Conservation (phyloP, 2,113 vertebrate species). For the Notothenia coriiceps region DNA sequence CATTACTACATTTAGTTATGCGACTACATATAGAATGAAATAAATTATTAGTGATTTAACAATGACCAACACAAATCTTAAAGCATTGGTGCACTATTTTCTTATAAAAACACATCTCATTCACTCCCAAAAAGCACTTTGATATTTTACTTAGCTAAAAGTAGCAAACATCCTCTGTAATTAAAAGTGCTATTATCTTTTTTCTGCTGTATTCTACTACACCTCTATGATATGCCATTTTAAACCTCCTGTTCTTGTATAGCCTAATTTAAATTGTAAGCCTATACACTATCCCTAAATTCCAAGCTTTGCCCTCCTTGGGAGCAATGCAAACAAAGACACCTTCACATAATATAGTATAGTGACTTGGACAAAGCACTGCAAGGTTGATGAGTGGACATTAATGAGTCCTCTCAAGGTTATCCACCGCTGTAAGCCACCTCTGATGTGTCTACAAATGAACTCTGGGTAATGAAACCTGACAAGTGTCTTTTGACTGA, state of each 20-base stretch:
- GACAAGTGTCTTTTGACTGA: conserved; percentile 82
- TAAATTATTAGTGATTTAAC: background rate
- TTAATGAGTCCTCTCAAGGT: conserved; percentile 80
- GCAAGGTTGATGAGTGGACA: conserved; percentile 77
- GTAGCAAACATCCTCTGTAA: too few species aligned
- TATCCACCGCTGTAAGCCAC: conserved; percentile 74
- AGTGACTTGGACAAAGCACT: conserved; percentile 47
- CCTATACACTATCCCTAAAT: background rate
- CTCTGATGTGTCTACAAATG: conserved; percentile 57
- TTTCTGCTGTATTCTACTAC: background rate
- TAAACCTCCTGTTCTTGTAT: background rate
- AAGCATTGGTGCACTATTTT: background rate
- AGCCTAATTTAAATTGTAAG: background rate
- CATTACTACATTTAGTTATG: background rate
- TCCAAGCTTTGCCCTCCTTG: background rate
- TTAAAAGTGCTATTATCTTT: background rate
- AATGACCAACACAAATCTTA: background rate
- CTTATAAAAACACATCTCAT: too few species aligned
- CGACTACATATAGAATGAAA: background rate
- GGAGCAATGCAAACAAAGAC: conserved; percentile 17
- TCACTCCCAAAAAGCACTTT: too few species aligned
- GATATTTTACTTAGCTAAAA: too few species aligned
- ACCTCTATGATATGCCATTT: background rate
- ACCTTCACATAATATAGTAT: conserved; percentile 9
- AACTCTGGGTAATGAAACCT: conserved; percentile 76